Base-by-base conservation (phyloP, 1,140 invertebrate genomes). In the Zaprionus capensis region DNA sequence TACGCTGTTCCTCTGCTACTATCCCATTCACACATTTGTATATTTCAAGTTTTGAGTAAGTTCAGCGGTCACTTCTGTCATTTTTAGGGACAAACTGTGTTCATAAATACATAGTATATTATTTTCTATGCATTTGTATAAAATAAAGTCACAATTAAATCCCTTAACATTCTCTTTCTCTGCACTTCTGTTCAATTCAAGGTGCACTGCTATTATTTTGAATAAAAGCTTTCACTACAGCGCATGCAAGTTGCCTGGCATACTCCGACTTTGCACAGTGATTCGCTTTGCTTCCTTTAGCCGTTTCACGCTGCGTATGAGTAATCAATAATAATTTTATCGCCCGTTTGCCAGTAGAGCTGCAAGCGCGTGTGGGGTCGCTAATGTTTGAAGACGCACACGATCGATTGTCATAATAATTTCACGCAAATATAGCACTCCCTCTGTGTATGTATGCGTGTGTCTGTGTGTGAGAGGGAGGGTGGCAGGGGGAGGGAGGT, bases 311-410 rank as follows among this genome's bases (percentile, higher is more conserved):
- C 64, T 68, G 81, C 85, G 81, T 90, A 90, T 90, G 85, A 74
- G 85, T 81, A 88, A 88, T 88, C 85, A 88, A 90, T 88, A 88
- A 85, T 90, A 84, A 85, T 88, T 88, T 90, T 78, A 87, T 81
- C 74, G 84, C 57, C 72, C 28, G 20, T 76, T 61, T 38, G 38
- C 64, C 41, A 17, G 31, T 49, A 61, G 44, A 49, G 44, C 17
- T n/a, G 44, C 20, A 5, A 53, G 61, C 38, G 41, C 71, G 63
- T 77, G 46, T 58, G 70, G n/a, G 41, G 74, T 67, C 78, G 46
- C 17, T 51, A 11, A 34, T 22, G 46, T 57, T 51, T 67, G 31
- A 53, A 62, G 63, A 77, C 75, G 41, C 75, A 55, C 57, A 68
- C 64, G 88, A 88, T 88, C 84, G 84, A 88, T 88, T 88, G 84